Percentiles rank a stretch among this genome's conserved stretches.
Evolutionary conservation across 2,113 vertebrate genomes (phyloP).

Genomic region (Myrmecobius fasciatus): DNA sequence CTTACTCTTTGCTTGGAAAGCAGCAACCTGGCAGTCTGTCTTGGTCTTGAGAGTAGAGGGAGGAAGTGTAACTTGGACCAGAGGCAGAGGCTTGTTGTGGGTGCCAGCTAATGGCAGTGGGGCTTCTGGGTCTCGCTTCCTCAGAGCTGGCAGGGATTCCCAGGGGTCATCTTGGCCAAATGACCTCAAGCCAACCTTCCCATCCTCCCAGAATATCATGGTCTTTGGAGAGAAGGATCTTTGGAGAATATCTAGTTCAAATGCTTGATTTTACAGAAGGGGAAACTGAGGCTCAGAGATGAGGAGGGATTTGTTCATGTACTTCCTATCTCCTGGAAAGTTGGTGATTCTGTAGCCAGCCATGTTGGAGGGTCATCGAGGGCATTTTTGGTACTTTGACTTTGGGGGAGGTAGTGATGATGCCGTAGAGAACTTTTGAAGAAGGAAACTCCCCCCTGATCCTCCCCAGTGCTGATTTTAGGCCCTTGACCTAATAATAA

Average conservation of each 20-base stretch:
- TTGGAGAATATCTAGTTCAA: not conserved
- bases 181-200: not conserved
- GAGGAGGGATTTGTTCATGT: not conserved
- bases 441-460: not conserved
- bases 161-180: not conserved
- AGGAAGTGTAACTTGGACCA: too few relatives aligned
- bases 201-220: not conserved
- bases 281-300: not conserved
- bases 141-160: not conserved
- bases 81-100: not conserved
- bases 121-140: not conserved
- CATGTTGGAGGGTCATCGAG: not conserved
- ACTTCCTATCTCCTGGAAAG: not conserved
- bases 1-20: slow-evolving; percentile 60
- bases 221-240: not conserved
- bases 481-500: not conserved
- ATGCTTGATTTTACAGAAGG: not conserved
- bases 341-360: not conserved
- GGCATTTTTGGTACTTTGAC: not conserved
- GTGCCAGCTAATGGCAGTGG: not conserved
- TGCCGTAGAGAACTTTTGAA: not conserved
- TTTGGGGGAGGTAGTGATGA: not conserved
- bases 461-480: not conserved
- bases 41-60: not conserved
- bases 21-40: not conserved